Evolutionary conservation across 2,113 vertebrate genomes (phyloP).

Genomic region (Tragelaphus strepsiceros): DNA sequence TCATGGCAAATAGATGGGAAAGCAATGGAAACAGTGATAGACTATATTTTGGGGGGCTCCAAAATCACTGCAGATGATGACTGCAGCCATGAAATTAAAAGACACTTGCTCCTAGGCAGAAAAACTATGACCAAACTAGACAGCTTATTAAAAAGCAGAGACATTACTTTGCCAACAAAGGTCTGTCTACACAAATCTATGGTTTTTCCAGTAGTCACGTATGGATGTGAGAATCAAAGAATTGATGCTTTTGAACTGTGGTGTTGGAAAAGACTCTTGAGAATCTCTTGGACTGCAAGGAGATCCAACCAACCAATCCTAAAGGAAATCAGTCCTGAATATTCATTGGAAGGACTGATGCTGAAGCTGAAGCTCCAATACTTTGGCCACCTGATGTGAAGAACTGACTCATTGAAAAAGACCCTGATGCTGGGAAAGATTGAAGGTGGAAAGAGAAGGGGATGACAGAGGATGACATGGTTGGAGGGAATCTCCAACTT

Average conservation of each 20-base stretch:
- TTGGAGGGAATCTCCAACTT: neutral
- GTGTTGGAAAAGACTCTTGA: neutral
- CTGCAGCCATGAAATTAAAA: neutral
- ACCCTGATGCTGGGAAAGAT: neutral
- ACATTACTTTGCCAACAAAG: neutral
- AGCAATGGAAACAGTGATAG: neutral
- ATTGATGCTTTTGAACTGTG: neutral
- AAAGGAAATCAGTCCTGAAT: neutral
- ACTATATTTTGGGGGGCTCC: rapidly evolving
- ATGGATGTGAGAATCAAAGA: neutral
- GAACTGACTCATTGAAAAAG: neutral
- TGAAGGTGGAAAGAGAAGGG: neutral
- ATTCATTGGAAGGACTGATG: neutral
- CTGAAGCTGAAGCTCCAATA: neutral
- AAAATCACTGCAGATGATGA: neutral
- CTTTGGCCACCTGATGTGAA: neutral
- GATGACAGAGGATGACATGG: neutral
- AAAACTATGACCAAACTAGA: neutral
- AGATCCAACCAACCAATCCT: neutral
- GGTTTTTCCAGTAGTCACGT: neutral
- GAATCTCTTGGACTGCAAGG: neutral
- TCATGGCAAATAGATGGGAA: neutral
- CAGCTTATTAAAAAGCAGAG: neutral
- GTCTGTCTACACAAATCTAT: neutral
- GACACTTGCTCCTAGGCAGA: neutral